A percentile compares a stretch with the other conserved stretches of the same genome.
phyloP scores from a whole-genome alignment of 2,113 vertebrate genomes.

The Mesembrinibis cayennensis region DNA sequence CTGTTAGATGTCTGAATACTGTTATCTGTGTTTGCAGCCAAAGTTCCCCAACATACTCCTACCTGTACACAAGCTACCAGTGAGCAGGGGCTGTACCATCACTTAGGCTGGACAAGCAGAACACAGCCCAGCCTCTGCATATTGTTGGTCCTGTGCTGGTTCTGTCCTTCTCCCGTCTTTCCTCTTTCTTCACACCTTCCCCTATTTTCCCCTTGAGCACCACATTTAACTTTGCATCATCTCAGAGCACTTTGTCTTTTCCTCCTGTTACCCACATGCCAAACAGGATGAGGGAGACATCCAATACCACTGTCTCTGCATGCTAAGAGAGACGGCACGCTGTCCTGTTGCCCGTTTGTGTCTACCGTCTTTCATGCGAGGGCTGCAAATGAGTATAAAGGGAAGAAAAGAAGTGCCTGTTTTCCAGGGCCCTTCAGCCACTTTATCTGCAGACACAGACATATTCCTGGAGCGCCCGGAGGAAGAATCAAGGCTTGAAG shows the following conservation, averaged over 20 bases:
- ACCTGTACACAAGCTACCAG: neutral
- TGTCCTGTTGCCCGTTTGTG: neutral
- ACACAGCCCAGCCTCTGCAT: neutral
- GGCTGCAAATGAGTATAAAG: neutral
- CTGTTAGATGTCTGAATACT: neutral
- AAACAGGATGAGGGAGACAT: neutral
- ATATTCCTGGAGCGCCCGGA: neutral
- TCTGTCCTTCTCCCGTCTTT: neutral
- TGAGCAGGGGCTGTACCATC: neutral
- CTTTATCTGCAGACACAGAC: neutral
- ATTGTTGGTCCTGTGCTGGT: neutral
- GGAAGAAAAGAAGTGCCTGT: neutral
- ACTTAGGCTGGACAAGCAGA: neutral
- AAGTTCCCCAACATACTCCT: neutral
- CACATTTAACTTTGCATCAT: neutral
- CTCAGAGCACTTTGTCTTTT: neutral
- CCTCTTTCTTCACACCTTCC: neutral
- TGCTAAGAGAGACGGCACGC: neutral
- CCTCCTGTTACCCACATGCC: neutral
- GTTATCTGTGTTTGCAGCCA: fast-evolving
- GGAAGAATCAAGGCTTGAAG: neutral
- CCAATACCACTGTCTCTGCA: neutral
- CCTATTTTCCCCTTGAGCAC: neutral
- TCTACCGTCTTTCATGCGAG: neutral
- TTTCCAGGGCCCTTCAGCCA: neutral